Evolutionary conservation across 2,113 vertebrate species (phyloP).

Genomic region (Solea senegalensis): DNA sequence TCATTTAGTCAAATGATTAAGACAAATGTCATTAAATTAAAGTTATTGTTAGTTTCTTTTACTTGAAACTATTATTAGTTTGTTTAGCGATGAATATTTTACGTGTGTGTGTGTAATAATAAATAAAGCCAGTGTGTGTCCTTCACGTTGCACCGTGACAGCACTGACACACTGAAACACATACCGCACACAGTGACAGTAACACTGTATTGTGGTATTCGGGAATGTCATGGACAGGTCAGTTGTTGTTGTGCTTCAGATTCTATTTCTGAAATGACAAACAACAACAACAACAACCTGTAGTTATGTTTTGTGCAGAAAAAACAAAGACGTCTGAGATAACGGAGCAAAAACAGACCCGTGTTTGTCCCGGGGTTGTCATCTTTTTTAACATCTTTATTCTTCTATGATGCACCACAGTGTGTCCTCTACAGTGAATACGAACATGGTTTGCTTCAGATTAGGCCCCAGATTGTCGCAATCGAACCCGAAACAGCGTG

Average conservation of each 20-base stretch:
- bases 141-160: no score
- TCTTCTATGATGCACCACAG: no score
- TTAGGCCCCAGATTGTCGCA: neutral
- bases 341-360: neutral
- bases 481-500: no score
- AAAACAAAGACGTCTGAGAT: constrained; percentile 9
- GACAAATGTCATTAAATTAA: no score
- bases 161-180: neutral
- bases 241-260: constrained; percentile 30
- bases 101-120: no score
- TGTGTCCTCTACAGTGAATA: neutral
- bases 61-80: no score
- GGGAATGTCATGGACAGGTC: constrained; percentile 49
- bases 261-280: constrained; percentile 58
- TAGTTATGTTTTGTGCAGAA: constrained; percentile 14
- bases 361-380: neutral
- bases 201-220: constrained; percentile 41
- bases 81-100: no score
- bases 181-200: constrained; percentile 23
- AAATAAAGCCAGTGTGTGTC: no score
- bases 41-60: no score
- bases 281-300: constrained; percentile 31
- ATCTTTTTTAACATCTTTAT: no score
- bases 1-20: no score
- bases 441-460: no score